phyloP scores from a whole-genome alignment of 2,113 vertebrate species.

The Sciurus niger region DNA sequence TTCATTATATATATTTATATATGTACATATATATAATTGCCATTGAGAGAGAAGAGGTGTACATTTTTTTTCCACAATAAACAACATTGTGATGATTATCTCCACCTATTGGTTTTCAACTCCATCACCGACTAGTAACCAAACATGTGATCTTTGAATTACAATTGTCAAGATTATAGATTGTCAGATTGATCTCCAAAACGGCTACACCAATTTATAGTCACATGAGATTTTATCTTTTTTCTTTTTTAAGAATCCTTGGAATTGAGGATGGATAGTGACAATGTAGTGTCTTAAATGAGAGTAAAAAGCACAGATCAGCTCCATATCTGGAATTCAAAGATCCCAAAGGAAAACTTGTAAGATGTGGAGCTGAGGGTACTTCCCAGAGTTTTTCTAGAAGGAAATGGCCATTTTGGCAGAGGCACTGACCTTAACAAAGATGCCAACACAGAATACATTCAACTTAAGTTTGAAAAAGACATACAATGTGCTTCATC shows the following conservation, averaged over 20 bases:
- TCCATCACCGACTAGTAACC: conserved; percentile 11
- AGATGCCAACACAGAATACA: neutral
- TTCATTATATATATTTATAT: neutral
- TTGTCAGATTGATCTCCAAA: neutral
- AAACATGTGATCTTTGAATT: neutral
- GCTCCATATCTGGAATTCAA: neutral
- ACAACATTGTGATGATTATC: neutral
- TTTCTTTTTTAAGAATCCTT: neutral
- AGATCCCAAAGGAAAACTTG: conserved; percentile 16
- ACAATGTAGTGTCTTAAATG: no score
- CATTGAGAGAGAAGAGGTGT: neutral
- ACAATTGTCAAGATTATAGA: conserved; percentile 23
- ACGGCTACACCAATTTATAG: neutral
- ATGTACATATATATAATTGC: neutral
- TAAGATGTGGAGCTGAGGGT: neutral
- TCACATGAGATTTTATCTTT: neutral
- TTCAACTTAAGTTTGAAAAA: neutral
- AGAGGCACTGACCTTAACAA: conserved; percentile 14
- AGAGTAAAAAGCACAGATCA: neutral
- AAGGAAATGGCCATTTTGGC: conserved; percentile 39
- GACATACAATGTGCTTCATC: neutral
- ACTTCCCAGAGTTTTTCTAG: neutral
- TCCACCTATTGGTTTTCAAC: neutral
- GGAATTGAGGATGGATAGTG: neutral
- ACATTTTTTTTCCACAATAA: conserved; percentile 8